These are phyloP conservation scores for Pristionchus mayeri DNA, from an alignment of 2,888 invertebrate genomes.

Conservation along the genomic window DNA sequence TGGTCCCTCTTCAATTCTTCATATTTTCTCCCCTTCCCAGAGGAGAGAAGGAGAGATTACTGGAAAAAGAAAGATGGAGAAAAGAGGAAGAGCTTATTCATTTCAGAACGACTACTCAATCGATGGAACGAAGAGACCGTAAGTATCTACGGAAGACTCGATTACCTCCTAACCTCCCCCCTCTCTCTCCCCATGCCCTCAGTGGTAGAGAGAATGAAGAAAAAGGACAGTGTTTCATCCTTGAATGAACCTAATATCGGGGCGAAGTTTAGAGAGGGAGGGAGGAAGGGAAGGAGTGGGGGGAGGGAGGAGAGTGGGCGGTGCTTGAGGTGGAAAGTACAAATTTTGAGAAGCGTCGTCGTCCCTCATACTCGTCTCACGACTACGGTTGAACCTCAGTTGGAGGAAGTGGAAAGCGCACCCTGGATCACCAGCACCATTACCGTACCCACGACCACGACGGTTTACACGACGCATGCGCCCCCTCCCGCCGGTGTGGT, in stretches of 20 bases:
- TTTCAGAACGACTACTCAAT: conserved; percentile 16
- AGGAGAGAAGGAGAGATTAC: conserved; percentile 24
- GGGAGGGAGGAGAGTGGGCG: background rate
- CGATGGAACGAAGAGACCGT: background rate
- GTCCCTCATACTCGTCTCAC: background rate
- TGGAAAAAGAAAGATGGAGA: background rate
- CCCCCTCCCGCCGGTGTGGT: conserved; percentile 28
- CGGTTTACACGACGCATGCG: conserved; percentile 15
- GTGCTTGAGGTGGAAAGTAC: conserved; percentile 14
- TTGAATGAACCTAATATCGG: conserved; percentile 12
- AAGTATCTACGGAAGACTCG: background rate
- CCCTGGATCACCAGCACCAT: conserved; percentile 26
- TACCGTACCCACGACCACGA: background rate
- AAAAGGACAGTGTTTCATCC: conserved; percentile 10
- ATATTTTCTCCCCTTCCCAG: conserved; percentile 1
- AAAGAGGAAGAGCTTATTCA: conserved; percentile 9
- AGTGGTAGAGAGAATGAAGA: background rate
- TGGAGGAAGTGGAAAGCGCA: conserved; percentile 9
- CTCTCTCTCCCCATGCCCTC: too few relatives aligned
- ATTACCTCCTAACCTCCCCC: too few relatives aligned
- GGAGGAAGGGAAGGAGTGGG: background rate
- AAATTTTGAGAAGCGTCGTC: background rate
- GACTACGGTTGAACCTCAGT: background rate
- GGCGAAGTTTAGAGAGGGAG: background rate
- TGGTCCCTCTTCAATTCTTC: conserved; percentile 15